Percentiles rank a stretch among this genome's conserved stretches.
Conservation (phyloP, 1,140 invertebrate genomes). For the Neodiprion lecontei region DNA sequence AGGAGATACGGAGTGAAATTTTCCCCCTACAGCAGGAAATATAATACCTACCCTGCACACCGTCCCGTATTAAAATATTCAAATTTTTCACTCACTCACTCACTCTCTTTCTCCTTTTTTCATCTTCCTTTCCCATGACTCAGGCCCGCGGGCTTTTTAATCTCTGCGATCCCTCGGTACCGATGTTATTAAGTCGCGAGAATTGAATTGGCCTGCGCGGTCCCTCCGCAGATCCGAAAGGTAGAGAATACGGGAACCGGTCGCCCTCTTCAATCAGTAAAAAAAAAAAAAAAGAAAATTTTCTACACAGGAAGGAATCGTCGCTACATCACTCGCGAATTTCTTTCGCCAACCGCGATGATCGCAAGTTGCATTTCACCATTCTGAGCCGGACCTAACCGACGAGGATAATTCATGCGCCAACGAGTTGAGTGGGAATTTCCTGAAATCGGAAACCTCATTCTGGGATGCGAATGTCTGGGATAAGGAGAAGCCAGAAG, state of each 20-base stretch:
- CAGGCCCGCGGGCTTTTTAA: background rate
- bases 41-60: background rate
- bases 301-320: no score
- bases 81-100: slow-evolving; percentile 14
- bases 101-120: slow-evolving; percentile 18
- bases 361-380: no score
- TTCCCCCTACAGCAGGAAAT: background rate
- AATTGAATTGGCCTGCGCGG: slow-evolving; percentile 19
- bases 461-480: no score
- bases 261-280: no score
- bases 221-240: slow-evolving; percentile 14
- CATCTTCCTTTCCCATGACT: background rate
- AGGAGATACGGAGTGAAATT: background rate
- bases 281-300: no score
- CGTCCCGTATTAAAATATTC: slow-evolving; percentile 25
- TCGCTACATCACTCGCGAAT: no score
- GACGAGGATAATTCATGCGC: background rate
- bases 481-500: no score
- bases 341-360: no score
- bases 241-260: background rate
- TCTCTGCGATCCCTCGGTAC: background rate
- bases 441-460: background rate
- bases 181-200: slow-evolving; percentile 15
- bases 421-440: slow-evolving; percentile 2
- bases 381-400: no score